Conservation (phyloP, 2,797 vertebrate species). For the Vipera ursinii region DNA sequence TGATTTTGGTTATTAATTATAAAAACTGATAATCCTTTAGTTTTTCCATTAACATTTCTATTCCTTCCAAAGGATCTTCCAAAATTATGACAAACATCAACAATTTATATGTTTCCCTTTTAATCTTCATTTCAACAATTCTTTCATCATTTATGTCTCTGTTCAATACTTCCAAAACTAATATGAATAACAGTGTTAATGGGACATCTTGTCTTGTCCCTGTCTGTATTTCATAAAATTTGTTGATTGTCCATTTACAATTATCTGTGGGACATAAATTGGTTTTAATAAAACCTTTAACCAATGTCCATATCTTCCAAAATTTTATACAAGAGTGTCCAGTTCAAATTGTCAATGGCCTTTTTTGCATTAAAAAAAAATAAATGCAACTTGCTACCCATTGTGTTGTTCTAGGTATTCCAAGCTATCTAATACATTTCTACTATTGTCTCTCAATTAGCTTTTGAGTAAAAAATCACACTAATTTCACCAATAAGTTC, state of each 20-base stretch:
- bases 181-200: not conserved
- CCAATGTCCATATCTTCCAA: not conserved
- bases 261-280: not conserved
- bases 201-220: not conserved
- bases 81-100: not conserved
- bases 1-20: not conserved
- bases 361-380: not conserved
- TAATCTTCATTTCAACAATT: not conserved
- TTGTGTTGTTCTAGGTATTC: not conserved
- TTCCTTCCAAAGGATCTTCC: not conserved
- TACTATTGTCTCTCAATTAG: not conserved
- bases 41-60: not conserved
- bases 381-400: not conserved
- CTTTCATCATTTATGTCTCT: not conserved
- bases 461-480: not conserved
- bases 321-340: not conserved
- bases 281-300: not conserved
- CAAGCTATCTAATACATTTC: not conserved
- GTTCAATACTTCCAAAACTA: not conserved
- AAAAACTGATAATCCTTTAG: not conserved
- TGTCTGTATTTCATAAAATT: not conserved
- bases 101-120: not conserved
- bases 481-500: not conserved
- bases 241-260: not conserved
- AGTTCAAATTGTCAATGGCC: not conserved